phyloP scores from a whole-genome alignment of 2,113 vertebrate species.

The Silurus glanis region DNA sequence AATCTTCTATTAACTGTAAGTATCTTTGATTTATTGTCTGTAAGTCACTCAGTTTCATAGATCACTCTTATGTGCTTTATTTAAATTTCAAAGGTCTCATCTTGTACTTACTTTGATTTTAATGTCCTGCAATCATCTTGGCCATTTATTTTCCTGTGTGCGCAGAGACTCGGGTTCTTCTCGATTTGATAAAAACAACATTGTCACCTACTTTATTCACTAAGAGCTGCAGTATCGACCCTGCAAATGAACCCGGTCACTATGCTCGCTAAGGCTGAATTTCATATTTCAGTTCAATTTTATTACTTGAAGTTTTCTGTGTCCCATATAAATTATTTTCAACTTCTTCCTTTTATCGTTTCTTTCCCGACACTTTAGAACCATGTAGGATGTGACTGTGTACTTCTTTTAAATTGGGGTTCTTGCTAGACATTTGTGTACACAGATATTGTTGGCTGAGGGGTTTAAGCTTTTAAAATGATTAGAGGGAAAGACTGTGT shows the following conservation, averaged over 20 bases:
- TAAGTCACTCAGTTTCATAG: slow-evolving; percentile 1
- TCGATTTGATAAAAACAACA: neutral
- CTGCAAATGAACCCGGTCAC: neutral
- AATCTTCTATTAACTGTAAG: slow-evolving; percentile 2
- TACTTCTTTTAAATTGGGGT: slow-evolving; percentile 5
- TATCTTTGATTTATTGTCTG: neutral
- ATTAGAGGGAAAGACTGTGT: slow-evolving; percentile 26
- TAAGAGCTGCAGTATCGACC: neutral
- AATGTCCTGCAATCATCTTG: neutral
- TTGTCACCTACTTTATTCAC: neutral
- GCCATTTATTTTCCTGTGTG: slow-evolving; percentile 12
- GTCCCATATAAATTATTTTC: slow-evolving; percentile 16
- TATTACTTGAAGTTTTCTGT: slow-evolving; percentile 31
- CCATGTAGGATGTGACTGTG: neutral
- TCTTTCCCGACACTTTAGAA: neutral
- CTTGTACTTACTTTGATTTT: neutral
- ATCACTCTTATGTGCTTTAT: neutral
- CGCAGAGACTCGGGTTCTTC: slow-evolving; percentile 19
- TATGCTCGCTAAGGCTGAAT: neutral
- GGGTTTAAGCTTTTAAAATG: slow-evolving; percentile 37
- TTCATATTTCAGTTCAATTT: neutral
- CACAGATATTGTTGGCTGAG: slow-evolving; percentile 32
- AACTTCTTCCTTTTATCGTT: neutral
- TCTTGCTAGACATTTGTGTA: slow-evolving; percentile 16
- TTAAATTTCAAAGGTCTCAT: neutral